Evolutionary conservation across 2,797 vertebrate genomes (phyloP), one percentile per base, ranked within the genome.

Genomic region (Notoglanidium macrostoma): DNA sequence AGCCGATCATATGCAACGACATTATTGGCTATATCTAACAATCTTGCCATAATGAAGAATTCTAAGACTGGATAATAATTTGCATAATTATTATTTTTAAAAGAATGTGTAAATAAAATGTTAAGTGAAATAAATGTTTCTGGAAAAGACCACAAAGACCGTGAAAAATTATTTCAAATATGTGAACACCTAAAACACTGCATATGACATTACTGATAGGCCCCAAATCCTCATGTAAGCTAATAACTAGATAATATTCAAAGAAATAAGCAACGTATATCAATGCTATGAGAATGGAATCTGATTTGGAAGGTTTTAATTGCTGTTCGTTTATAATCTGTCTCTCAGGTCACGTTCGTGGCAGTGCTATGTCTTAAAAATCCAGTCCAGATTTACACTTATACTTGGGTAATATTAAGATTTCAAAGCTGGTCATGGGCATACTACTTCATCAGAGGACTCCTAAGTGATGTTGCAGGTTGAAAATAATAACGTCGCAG

Each of bases 1-100:
- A 98, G 82, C 98, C 98, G 88, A 97, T 99, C 93, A 98, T 99
- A 94, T 99, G 98, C 94, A 98, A 96, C 15, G 97, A 99, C 86
- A 95, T 97, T 86, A 97, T 98, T 81, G 97, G 97, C 92, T 99
- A 98, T 93, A 97, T 99, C 92, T 99, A 96, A 97, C 40, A 10
- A 61, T 21, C 15, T 9, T 9, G 40, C 79, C n/a, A 73, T 67
- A 70, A 61, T 14, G 57, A 70, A 1, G 23, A 77, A 92, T 89
- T 78, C 26, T 26, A 61, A 51, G 44, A 59, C 73, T 80, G 74
- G 61, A 35, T 35, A 67, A 85, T 65, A 85, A 59, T 76, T 15
- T 44, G 57, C 55, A 26, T 59, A 2, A 15, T 77, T 29, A 76
- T 76, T 46, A 9, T 73, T 74, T 7, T 84, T 86, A 76, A 86